phyloP scores from a whole-genome alignment of 2,888 invertebrate genomes.

The Patella pellucida region DNA sequence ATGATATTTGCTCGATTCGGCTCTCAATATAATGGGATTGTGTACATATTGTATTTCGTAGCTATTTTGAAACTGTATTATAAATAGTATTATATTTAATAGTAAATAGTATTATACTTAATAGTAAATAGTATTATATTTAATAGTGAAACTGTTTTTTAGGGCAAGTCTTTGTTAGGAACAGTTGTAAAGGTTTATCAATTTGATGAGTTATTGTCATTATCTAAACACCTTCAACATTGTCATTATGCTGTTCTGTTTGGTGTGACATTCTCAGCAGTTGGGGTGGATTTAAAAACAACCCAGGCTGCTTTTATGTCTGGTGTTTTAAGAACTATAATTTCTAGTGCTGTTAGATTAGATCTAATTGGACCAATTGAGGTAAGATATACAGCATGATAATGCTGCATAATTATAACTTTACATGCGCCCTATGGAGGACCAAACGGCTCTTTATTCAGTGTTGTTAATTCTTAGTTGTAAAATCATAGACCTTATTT shows the following conservation, averaged over 20 bases:
- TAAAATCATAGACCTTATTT: too few relatives aligned
- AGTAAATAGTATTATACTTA: too few relatives aligned
- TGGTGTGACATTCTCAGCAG: constrained; percentile 46
- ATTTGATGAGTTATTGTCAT: constrained; percentile 17
- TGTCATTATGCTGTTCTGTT: constrained; percentile 51
- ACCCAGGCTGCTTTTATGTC: constrained; percentile 45
- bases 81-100: too few relatives aligned
- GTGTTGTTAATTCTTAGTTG: too few relatives aligned
- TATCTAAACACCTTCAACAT: constrained; percentile 30
- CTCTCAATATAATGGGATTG: too few relatives aligned
- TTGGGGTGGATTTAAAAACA: constrained; percentile 40
- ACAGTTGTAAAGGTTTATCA: constrained; percentile 10
- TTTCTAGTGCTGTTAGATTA: constrained; percentile 52
- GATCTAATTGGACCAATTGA: constrained; percentile 53
- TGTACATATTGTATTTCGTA: too few relatives aligned
- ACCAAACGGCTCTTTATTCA: too few relatives aligned
- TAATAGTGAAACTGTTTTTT: not conserved
- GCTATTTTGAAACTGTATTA: too few relatives aligned
- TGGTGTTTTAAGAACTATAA: constrained; percentile 38
- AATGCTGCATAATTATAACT: not conserved
- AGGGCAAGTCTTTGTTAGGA: constrained; percentile 31
- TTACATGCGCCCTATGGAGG: too few relatives aligned
- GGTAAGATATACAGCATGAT: constrained; percentile 32
- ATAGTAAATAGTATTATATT: not conserved
- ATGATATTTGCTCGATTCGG: too few relatives aligned